Conservation (phyloP, 2,797 vertebrate species). For the Xenopus petersii region DNA sequence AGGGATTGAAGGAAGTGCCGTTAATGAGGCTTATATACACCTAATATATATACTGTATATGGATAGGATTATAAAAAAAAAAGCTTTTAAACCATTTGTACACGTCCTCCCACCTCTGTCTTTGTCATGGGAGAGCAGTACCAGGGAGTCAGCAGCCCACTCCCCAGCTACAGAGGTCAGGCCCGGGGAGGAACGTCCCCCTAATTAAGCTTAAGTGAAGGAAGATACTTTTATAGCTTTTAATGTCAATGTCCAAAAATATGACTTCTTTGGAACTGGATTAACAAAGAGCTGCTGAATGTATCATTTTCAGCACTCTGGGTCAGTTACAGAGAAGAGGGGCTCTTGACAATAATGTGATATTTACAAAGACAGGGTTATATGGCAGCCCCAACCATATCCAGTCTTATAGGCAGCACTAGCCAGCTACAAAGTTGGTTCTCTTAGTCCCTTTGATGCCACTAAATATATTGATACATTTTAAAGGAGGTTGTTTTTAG, state of each 20-base stretch:
- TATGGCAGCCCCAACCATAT: too few relatives aligned
- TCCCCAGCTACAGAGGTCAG: conserved; percentile 22
- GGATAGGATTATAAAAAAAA: conserved; percentile 28
- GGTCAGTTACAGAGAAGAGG: conserved; percentile 1
- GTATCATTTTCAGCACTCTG: conserved; percentile 14
- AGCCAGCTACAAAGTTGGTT: too few relatives aligned
- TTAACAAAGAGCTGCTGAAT: conserved; percentile 16
- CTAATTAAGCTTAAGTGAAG: conserved; percentile 32
- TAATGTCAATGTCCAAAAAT: conserved; percentile 33
- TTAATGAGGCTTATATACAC: conserved; percentile 18
- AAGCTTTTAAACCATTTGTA: conserved; percentile 35
- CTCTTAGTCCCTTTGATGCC: too few relatives aligned
- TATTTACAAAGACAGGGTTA: too few relatives aligned
- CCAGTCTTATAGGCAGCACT: too few relatives aligned
- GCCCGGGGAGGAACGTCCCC: conserved; percentile 24
- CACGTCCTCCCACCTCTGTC: conserved; percentile 23
- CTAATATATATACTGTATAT: conserved; percentile 19
- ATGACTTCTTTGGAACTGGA: conserved; percentile 10
- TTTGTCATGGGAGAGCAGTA: conserved; percentile 21
- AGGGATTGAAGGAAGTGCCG: conserved; percentile 26
- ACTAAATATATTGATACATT: too few relatives aligned
- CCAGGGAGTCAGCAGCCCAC: conserved; percentile 24
- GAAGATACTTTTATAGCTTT: conserved; percentile 37
- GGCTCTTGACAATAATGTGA: too few relatives aligned
- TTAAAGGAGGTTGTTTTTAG: too few relatives aligned